Base-by-base conservation (phyloP, 1,140 invertebrate species). In the Euura lappo region DNA sequence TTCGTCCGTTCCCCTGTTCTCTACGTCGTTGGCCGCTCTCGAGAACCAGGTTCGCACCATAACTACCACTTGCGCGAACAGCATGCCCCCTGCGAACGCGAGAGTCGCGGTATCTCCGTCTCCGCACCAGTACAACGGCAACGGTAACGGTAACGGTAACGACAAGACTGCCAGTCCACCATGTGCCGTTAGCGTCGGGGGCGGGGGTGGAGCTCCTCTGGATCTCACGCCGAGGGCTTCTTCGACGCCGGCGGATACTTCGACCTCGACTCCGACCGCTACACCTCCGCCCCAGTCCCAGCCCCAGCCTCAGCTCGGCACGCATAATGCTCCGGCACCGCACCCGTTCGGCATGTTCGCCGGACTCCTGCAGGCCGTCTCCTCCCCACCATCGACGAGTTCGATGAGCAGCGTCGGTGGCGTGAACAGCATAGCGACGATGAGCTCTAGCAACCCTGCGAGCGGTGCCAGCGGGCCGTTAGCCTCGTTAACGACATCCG, bases 1-100 rank as follows among this genome's bases (percentile, higher is more conserved):
- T 85, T 87, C 83, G 86, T 87, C 81, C 81, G 83, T 90, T 82
- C 84, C 89, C 3, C 90, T 88, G 72, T 94, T 94, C 83, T 92
- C 91, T 2, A 91, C 93, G 0, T 93, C 93, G 45, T 88, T 96
- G 72, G 92, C 93, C 71, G 94, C 93, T 67, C 89, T 94, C 6
- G 93, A 93, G 79, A 92, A 93, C 81, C 92, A 94, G 87, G 91
- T 93, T 77, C 90, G 92, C 83, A 93, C 91, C 71, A 91, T 92
- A 80, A 92, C 88, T 79, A 90, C 92, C 72, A 91, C 87, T 3
- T 85, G 84, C 72, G 85, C 85, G 0, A 72, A 79, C 5, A 65
- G 13, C 28, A 83, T 89, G 87, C 88, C 89, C 85, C 88, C 90
- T 79, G 87, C 89, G 79, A 88, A 87, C 81, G 13, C 10, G 8